These are phyloP conservation scores for Borostomias antarcticus DNA, from an alignment of 2,797 vertebrate genomes.

Conservation along the genomic window DNA sequence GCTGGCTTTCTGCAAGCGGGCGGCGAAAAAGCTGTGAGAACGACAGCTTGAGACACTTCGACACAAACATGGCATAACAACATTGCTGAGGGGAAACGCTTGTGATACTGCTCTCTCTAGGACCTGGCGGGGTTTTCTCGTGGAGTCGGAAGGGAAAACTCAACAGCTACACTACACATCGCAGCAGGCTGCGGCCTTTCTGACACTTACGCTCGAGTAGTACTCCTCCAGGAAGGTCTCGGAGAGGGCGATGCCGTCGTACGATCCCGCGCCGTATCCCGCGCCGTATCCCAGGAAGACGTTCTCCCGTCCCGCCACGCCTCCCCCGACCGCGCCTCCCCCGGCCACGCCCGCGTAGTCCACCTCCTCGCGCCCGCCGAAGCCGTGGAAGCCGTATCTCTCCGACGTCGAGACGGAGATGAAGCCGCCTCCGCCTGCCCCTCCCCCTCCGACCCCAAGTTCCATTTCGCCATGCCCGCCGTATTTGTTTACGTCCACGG, in stretches of 20 bases:
- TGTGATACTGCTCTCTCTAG: too few species aligned
- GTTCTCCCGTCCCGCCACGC: constrained; percentile 25
- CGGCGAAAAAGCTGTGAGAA: constrained; percentile 13
- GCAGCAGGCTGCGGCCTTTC: neutral
- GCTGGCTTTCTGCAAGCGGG: constrained; percentile 78
- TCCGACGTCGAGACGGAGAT: neutral
- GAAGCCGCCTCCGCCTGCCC: neutral
- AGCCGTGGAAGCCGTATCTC: constrained; percentile 24
- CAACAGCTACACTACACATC: neutral
- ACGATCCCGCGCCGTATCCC: constrained; percentile 9
- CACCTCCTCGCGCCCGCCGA: constrained; percentile 10
- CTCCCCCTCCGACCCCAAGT: neutral
- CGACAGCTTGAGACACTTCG: neutral
- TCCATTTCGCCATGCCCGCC: neutral
- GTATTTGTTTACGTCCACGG: neutral
- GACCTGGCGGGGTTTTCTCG: too few species aligned
- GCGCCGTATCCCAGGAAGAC: neutral
- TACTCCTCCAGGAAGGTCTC: constrained; percentile 63
- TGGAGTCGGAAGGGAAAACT: neutral
- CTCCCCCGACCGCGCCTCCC: constrained; percentile 7
- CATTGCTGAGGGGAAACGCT: too few species aligned
- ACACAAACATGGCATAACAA: neutral
- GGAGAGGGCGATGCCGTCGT: constrained; percentile 68
- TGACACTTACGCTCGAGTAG: constrained; percentile 67
- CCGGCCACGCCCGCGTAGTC: neutral